Percentiles rank a stretch among this genome's conserved stretches.
These are phyloP conservation scores for Ecdyonurus torrentis DNA, from an alignment of 2,888 invertebrate genomes.

Conservation along the genomic window DNA sequence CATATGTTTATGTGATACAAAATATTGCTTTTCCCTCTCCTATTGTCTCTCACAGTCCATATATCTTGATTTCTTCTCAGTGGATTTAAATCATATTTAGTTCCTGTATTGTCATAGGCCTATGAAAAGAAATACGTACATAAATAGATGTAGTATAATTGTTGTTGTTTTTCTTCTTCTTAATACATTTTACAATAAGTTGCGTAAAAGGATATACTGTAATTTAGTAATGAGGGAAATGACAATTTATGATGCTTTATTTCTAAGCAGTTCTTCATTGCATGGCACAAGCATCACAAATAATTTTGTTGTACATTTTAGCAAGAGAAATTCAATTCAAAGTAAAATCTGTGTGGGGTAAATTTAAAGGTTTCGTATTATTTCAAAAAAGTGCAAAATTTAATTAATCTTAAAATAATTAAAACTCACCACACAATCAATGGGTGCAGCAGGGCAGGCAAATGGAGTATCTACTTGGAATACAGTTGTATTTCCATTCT, in stretches of 20 bases:
- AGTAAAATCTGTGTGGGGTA: too few relatives aligned
- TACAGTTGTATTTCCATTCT: not conserved
- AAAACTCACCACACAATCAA: conserved; percentile 3
- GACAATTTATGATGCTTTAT: too few relatives aligned
- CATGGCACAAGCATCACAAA: too few relatives aligned
- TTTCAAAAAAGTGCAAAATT: too few relatives aligned
- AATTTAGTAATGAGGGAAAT: too few relatives aligned
- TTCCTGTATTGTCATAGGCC: not conserved
- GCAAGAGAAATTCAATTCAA: too few relatives aligned
- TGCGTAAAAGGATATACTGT: too few relatives aligned
- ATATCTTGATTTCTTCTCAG: not conserved
- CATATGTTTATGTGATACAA: conserved; percentile 6
- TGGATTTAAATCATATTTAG: not conserved
- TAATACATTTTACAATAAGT: too few relatives aligned
- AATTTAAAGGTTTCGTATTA: too few relatives aligned
- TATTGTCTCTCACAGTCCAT: not conserved
- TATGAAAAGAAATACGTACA: not conserved
- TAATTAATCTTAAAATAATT: not conserved
- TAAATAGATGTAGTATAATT: too few relatives aligned
- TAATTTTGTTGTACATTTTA: not conserved
- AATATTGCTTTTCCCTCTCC: not conserved
- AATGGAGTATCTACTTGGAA: conserved; percentile 1
- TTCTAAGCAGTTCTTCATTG: too few relatives aligned
- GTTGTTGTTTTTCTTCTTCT: too few relatives aligned
- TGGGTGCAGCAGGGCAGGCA: conserved; percentile 1